phyloP scores from a whole-genome alignment of 2,888 invertebrate genomes.

The Idaea dimidiata region DNA sequence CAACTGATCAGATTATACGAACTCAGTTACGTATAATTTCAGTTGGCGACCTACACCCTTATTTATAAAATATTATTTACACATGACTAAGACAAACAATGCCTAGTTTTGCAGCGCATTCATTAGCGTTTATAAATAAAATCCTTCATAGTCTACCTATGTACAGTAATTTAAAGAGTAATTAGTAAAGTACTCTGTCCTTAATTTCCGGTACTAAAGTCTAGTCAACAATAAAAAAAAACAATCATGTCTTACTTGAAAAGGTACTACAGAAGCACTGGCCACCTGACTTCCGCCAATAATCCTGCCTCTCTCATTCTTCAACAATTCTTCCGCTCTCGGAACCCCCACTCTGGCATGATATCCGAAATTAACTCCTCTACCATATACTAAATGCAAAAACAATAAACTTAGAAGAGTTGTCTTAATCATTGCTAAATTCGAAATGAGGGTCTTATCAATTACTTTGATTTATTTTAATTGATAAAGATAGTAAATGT shows the following conservation, averaged over 20 bases:
- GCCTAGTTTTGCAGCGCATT: too few relatives aligned
- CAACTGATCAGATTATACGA: too few relatives aligned
- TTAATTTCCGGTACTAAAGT: neutral
- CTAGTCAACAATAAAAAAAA: neutral
- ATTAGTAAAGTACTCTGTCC: too few relatives aligned
- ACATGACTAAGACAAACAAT: too few relatives aligned
- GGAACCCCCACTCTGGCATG: slow-evolving; percentile 53
- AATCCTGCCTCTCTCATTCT: slow-evolving; percentile 39
- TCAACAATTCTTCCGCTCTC: slow-evolving; percentile 35
- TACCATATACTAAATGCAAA: slow-evolving; percentile 20
- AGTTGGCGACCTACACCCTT: too few relatives aligned
- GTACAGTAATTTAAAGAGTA: too few relatives aligned
- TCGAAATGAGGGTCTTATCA: neutral
- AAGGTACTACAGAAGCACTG: slow-evolving; percentile 38
- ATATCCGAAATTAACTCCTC: slow-evolving; percentile 36
- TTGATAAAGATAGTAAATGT: neutral
- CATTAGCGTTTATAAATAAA: too few relatives aligned
- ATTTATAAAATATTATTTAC: too few relatives aligned
- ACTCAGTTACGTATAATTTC: too few relatives aligned
- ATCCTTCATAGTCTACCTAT: too few relatives aligned
- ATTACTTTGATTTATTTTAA: neutral
- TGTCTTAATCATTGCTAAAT: slow-evolving; percentile 10
- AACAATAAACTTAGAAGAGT: slow-evolving; percentile 16
- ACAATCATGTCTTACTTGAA: slow-evolving; percentile 41
- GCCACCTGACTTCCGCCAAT: slow-evolving; percentile 49